Evolutionary conservation across 1,140 invertebrate genomes (phyloP).

Genomic region (Caenorhabditis brenneri): DNA sequence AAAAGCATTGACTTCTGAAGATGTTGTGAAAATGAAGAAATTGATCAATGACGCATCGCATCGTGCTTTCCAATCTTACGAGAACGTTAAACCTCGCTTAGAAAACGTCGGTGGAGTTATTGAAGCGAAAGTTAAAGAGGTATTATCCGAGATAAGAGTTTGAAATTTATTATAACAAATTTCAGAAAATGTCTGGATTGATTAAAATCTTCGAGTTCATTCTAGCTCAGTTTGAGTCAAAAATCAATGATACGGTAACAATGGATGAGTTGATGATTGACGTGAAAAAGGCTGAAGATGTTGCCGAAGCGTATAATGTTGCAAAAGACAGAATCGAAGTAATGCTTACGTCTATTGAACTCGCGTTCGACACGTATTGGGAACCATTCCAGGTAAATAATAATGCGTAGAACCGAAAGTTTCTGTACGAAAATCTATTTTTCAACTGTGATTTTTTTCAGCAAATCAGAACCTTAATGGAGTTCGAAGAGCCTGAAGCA

Average conservation of each 20-base stretch:
- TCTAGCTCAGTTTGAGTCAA: not conserved
- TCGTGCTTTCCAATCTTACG: not conserved
- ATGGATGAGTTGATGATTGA: constrained; percentile 1
- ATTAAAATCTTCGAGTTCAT: constrained; percentile 26
- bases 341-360: not conserved
- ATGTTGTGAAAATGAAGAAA: not conserved
- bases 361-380: not conserved
- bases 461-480: not conserved
- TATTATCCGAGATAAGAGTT: not conserved
- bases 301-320: not conserved
- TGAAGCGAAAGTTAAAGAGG: not conserved
- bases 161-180: not conserved
- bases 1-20: constrained; percentile 21
- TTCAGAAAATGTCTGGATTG: not conserved
- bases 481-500: not conserved
- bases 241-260: not conserved
- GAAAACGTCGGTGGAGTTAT: not conserved
- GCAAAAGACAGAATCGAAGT: not conserved
- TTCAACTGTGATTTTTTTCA: not conserved
- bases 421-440: no score
- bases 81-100: not conserved
- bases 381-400: not conserved
- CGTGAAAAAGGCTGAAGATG: not conserved
- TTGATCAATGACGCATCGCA: not conserved
- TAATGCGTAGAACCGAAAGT: not conserved